Conservation (phyloP, 2,797 vertebrate genomes). For the Periparus ater region DNA sequence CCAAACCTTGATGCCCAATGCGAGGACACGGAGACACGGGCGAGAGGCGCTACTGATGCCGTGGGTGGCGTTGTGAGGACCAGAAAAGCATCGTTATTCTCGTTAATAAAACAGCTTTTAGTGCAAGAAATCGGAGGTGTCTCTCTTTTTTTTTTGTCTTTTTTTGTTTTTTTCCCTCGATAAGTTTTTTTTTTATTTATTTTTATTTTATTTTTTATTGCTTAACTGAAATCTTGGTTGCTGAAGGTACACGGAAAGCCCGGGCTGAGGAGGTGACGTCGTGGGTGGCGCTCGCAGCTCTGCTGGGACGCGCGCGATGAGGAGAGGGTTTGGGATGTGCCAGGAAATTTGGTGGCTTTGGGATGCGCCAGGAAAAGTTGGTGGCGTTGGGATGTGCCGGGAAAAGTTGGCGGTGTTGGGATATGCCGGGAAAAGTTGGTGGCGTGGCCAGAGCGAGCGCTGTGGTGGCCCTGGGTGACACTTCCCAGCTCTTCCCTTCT, state of each 20-base stretch:
- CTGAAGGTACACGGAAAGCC: constrained; percentile 5
- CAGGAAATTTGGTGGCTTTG: neutral
- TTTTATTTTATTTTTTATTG: constrained; percentile 66
- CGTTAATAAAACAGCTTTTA: constrained; percentile 52
- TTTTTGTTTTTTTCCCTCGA: neutral
- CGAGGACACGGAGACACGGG: neutral
- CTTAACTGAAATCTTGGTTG: constrained; percentile 61
- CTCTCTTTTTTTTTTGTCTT: neutral
- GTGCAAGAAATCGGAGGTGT: constrained; percentile 63
- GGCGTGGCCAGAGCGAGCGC: accelerated
- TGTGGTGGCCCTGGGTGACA: accelerated
- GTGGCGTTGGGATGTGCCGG: neutral
- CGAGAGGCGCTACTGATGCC: constrained; percentile 22
- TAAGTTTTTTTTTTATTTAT: neutral
- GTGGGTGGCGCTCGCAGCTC: neutral
- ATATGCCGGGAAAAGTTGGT: neutral
- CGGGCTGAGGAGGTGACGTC: neutral
- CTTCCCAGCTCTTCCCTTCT: neutral
- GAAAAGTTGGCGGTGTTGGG: accelerated
- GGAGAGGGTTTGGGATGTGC: neutral
- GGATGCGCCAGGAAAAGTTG: neutral
- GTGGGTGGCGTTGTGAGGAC: neutral
- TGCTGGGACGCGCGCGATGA: neutral
- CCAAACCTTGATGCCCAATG: neutral
- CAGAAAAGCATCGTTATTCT: neutral